These are phyloP conservation scores for Typhlichthys subterraneus DNA, from an alignment of 2,797 vertebrate species.

Conservation along the genomic window DNA sequence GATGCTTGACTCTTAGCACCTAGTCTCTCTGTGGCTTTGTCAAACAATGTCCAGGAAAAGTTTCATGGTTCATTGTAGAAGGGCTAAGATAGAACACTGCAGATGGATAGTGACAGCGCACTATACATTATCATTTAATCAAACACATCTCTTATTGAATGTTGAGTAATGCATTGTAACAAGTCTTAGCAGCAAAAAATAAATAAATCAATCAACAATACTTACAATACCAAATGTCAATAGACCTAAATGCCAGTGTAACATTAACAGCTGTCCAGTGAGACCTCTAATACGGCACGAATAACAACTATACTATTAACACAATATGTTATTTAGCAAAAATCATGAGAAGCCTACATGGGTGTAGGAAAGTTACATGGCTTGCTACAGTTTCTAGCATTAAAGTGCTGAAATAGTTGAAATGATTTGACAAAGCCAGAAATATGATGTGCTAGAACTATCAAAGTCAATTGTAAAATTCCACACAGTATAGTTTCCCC, in stretches of 20 bases:
- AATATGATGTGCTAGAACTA: slow-evolving; percentile 16
- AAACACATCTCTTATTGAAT: slow-evolving; percentile 42
- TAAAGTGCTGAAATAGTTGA: no score
- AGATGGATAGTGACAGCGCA: slow-evolving; percentile 43
- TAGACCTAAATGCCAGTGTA: slow-evolving; percentile 59
- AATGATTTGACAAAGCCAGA: not conserved
- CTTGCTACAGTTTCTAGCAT: no score
- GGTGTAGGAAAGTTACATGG: no score
- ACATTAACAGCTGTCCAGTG: slow-evolving; percentile 25
- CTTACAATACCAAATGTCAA: slow-evolving; percentile 48
- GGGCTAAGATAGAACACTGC: not conserved
- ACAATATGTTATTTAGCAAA: not conserved
- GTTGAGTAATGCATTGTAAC: slow-evolving; percentile 38
- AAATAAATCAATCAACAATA: slow-evolving; percentile 39
- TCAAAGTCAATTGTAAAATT: not conserved
- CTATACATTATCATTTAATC: slow-evolving; percentile 39
- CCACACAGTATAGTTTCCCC: not conserved
- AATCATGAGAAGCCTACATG: not conserved
- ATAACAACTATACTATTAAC: slow-evolving; percentile 24
- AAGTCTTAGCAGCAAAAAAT: slow-evolving; percentile 10
- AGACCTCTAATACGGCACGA: slow-evolving; percentile 26
- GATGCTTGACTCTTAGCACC: slow-evolving; percentile 5
- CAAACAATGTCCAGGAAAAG: not conserved
- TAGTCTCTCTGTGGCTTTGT: slow-evolving; percentile 17
- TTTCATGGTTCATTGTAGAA: not conserved